A percentile compares a stretch with the other conserved stretches of the same genome.
Evolutionary conservation across 1,140 invertebrate genomes (phyloP).

Genomic region (Diabrotica undecimpunctata): DNA sequence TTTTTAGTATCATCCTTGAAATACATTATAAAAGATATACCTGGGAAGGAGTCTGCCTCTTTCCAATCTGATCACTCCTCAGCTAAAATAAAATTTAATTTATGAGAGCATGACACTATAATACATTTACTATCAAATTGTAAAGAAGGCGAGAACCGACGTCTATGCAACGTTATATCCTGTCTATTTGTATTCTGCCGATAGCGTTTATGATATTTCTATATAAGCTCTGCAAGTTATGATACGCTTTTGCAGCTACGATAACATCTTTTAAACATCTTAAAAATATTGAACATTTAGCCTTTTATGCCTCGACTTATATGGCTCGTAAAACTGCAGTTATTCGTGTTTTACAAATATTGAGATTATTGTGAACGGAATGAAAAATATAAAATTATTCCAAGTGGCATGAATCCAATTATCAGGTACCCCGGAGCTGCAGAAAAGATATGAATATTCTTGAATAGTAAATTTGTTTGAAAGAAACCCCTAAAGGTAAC

Average conservation of each 20-base stretch:
- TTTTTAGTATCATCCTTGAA: too few relatives aligned
- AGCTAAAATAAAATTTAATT: slow-evolving; percentile 1
- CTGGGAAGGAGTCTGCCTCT: too few relatives aligned
- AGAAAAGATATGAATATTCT: too few relatives aligned
- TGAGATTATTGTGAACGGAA: neutral
- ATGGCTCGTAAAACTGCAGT: neutral
- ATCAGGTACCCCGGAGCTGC: too few relatives aligned
- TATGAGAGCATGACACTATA: neutral
- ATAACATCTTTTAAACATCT: slow-evolving; percentile 13
- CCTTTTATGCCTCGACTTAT: neutral
- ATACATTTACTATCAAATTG: neutral
- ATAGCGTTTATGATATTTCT: slow-evolving; percentile 14
- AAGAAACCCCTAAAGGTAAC: too few relatives aligned
- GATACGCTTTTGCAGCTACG: slow-evolving; percentile 7
- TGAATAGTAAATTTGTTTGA: too few relatives aligned
- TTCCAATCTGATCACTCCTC: neutral
- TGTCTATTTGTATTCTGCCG: slow-evolving; percentile 17
- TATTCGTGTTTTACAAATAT: slow-evolving; percentile 1
- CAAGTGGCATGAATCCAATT: too few relatives aligned
- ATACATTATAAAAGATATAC: too few relatives aligned
- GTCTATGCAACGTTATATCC: neutral
- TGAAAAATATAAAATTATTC: neutral
- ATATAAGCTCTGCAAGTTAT: slow-evolving; percentile 15
- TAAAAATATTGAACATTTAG: slow-evolving; percentile 8
- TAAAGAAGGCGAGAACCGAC: neutral